Evolutionary conservation across 2,888 invertebrate species (phyloP).

Genomic region (Metacarcinus magister): DNA sequence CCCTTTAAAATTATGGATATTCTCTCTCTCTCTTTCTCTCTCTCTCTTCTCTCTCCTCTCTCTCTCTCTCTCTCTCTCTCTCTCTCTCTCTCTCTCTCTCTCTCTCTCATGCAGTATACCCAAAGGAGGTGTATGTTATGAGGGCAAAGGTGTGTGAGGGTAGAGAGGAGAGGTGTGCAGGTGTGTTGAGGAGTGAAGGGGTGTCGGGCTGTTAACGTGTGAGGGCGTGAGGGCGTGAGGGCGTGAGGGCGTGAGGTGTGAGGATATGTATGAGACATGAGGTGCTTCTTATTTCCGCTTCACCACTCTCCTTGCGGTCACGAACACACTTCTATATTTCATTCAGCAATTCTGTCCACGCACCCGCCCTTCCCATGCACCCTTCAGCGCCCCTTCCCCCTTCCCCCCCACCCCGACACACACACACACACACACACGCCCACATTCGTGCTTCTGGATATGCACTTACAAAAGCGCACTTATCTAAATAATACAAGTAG

Average conservation of each 20-base stretch:
- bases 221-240: neutral
- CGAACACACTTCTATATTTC: neutral
- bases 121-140: neutral
- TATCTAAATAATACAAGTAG: too few species aligned
- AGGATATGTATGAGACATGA: slow-evolving; percentile 26
- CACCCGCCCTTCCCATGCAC: too few species aligned
- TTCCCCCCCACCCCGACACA: too few species aligned
- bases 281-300: neutral
- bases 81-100: too few species aligned
- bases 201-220: neutral
- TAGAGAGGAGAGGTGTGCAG: neutral
- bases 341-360: too few species aligned
- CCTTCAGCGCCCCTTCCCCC: too few species aligned
- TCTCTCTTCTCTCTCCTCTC: neutral
- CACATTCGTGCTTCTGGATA: neutral
- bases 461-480: neutral
- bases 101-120: too few species aligned
- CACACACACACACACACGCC: too few species aligned
- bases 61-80: neutral
- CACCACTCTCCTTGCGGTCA: neutral
- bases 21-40: neutral
- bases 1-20: neutral
- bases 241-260: neutral
- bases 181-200: neutral
- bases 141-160: too few species aligned